Evolutionary conservation across 2,888 invertebrate species (phyloP), one percentile per base, ranked within the genome.

Genomic region (Limenitis camilla): DNA sequence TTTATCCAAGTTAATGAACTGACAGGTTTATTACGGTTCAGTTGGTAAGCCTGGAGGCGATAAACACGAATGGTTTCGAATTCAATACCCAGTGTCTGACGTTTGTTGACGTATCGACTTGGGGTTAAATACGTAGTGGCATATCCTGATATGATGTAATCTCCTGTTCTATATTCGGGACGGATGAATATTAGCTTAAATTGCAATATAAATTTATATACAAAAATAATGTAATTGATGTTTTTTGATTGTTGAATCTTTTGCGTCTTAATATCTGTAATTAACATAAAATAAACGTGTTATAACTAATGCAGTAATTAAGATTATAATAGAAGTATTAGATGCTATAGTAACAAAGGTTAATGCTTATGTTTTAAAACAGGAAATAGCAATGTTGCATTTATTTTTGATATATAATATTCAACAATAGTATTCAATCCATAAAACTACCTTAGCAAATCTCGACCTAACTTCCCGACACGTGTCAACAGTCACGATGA

Each of bases 401-500:
- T 19, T 19, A 19, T 19, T 19, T 19, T 19, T 19, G 19, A 19
- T 19, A 19, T 36, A 10, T 36, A 36, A 10, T 10, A 9, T 10
- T 9, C 10, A 36, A 36, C 35, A 5, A 36, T 10, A 9, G n/a
- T 36, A 36, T 36, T 36, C 35, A 36, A n/a, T 33, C n/a, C 33
- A 33, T 36, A 36, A 36, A 10, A 36, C n/a, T 36, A 10, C 35
- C n/a, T 36, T 36, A 41, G 48, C 53, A 53, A 53, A 53, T 58
- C 53, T 52, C 50, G 41, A 53, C 45, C 53, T 42, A 43, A 38
- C 52, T 49, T 48, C 52, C 50, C 50, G 52, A 53, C 59, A 57
- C 57, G 59, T 59, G 59, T 59, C 59, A 60, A 58, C 56, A 61
- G 62, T 63, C 62, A 60, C 61, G 61, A 57, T 49, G 53, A 53